A percentile compares a stretch with the other conserved stretches of the same genome.
These are phyloP conservation scores for Strix occidentalis DNA, from an alignment of 2,797 vertebrate species.

Conservation along the genomic window DNA sequence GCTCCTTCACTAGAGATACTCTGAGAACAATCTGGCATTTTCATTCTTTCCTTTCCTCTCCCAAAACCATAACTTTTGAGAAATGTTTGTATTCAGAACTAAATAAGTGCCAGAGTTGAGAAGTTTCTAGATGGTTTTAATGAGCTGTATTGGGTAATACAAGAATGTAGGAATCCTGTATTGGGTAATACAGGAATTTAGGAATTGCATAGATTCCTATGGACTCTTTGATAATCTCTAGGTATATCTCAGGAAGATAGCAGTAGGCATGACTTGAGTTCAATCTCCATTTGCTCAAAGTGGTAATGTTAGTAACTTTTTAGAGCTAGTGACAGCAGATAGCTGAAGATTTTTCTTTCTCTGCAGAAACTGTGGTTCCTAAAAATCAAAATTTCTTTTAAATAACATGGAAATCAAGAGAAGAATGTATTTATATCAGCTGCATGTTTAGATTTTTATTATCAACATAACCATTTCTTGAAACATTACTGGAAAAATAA, in stretches of 20 bases:
- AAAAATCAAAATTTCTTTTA: background rate
- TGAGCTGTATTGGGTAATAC: background rate
- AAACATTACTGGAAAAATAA: constrained; percentile 7
- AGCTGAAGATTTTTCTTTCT: background rate
- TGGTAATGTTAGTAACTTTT: background rate
- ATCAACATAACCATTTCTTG: constrained; percentile 12
- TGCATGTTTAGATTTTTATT: background rate
- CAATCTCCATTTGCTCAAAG: background rate
- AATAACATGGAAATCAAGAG: background rate
- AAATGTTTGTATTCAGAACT: background rate
- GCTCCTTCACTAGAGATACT: background rate
- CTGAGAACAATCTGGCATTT: background rate
- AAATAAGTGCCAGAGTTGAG: background rate
- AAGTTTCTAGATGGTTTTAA: background rate
- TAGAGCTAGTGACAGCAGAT: background rate
- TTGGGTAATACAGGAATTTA: background rate
- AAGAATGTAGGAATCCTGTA: background rate
- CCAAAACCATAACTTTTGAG: background rate
- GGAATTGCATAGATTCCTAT: background rate
- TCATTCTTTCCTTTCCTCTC: background rate
- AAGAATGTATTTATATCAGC: background rate
- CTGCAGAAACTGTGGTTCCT: background rate
- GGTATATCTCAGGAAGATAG: background rate
- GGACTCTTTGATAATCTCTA: background rate
- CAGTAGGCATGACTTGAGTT: background rate